phyloP scores from a whole-genome alignment of 2,888 invertebrate species.

The Drosophila maculinotata region DNA sequence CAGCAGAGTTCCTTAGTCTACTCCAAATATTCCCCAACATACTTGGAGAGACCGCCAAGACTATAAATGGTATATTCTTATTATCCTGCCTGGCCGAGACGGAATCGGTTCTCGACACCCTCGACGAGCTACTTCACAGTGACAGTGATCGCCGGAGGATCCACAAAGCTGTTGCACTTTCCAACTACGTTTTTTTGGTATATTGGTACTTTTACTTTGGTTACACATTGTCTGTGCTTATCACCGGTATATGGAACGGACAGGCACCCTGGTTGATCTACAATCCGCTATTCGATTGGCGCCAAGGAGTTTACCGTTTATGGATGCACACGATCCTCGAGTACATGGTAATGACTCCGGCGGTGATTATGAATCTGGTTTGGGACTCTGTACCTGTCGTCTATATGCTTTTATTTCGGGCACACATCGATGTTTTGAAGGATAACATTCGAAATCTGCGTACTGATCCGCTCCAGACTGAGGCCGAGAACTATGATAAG shows the following conservation, averaged over 20 bases:
- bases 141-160: conserved; percentile 40
- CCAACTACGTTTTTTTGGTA: conserved; percentile 43
- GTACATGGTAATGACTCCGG: conserved; percentile 18
- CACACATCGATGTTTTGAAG: conserved; percentile 39
- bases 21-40: conserved; percentile 25
- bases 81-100: too few relatives aligned
- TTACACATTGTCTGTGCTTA: conserved; percentile 27
- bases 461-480: conserved; percentile 16
- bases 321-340: conserved; percentile 40
- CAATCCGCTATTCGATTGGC: conserved; percentile 53
- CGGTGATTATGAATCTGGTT: conserved; percentile 23
- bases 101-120: conserved; percentile 25
- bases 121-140: conserved; percentile 27
- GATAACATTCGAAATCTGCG: conserved; percentile 41
- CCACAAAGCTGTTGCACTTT: conserved; percentile 36
- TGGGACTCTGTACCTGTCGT: conserved; percentile 40
- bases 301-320: conserved; percentile 23
- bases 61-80: too few relatives aligned
- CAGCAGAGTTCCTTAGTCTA: conserved; percentile 46
- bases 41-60: too few relatives aligned
- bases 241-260: conserved; percentile 18
- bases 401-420: conserved; percentile 32
- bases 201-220: too few relatives aligned
- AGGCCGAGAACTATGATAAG: conserved; percentile 39
- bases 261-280: conserved; percentile 50